These are phyloP conservation scores for Osmoderma eremita DNA, from an alignment of 2,888 invertebrate genomes.

Conservation along the genomic window DNA sequence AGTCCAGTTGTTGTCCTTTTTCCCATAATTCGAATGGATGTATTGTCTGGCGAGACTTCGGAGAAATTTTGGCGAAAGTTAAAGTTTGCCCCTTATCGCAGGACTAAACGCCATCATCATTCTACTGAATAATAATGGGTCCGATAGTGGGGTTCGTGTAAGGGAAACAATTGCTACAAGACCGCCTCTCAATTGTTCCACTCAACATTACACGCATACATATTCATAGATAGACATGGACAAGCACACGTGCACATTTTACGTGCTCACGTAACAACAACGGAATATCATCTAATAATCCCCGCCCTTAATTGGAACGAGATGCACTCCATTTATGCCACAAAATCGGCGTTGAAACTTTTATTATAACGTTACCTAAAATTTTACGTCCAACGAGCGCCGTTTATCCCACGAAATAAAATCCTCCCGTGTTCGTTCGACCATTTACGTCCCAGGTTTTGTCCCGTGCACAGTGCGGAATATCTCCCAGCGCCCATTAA, in stretches of 20 bases:
- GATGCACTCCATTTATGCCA: constrained; percentile 34
- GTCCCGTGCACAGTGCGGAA: not conserved
- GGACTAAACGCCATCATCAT: constrained; percentile 19
- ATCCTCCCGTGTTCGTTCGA: not conserved
- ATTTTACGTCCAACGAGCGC: constrained; percentile 18
- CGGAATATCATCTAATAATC: constrained; percentile 41
- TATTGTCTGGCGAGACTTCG: constrained; percentile 29
- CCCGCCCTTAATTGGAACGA: constrained; percentile 34
- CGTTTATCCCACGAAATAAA: constrained; percentile 6
- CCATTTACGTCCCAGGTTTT: constrained; percentile 12
- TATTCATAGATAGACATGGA: not conserved
- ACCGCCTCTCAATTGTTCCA: constrained; percentile 35
- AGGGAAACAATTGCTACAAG: constrained; percentile 35
- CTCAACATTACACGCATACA: constrained; percentile 10
- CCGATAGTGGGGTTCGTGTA: constrained; percentile 19
- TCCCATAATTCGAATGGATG: constrained; percentile 21
- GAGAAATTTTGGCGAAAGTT: constrained; percentile 33
- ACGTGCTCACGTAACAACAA: not conserved
- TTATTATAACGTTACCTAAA: constrained; percentile 34
- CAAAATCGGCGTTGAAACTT: constrained; percentile 37
- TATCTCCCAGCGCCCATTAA: constrained; percentile 17
- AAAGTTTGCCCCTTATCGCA: constrained; percentile 16
- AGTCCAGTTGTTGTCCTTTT: constrained; percentile 21
- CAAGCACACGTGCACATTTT: not conserved
- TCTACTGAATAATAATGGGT: constrained; percentile 37